Conservation (phyloP, 2,888 invertebrate species). For the Eurois occulta region DNA sequence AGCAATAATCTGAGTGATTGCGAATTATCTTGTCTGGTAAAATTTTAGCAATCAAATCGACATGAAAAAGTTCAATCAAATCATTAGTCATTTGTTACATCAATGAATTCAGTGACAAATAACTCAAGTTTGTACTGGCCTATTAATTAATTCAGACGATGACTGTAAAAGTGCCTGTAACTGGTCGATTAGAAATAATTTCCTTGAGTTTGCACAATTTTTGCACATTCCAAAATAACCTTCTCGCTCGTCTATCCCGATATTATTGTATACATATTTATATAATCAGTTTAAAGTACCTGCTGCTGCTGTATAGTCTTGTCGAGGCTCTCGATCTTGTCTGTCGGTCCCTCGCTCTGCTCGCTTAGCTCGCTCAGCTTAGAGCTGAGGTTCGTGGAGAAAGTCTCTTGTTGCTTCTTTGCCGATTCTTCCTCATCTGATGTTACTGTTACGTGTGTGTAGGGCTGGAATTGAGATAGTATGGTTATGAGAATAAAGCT, state of each 20-base stretch:
- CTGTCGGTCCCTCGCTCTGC: conserved; percentile 80
- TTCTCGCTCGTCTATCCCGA: conserved; percentile 1
- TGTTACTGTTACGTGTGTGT: conserved; percentile 93
- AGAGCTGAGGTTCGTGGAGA: conserved; percentile 89
- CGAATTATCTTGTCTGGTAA: not conserved
- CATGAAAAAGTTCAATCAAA: not conserved
- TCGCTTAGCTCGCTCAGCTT: conserved; percentile 89
- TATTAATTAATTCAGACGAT: not conserved
- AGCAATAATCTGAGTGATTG: conserved; percentile 5
- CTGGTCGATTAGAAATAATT: not conserved
- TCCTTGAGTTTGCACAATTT: not conserved
- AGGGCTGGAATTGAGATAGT: conserved; percentile 87
- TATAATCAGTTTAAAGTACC: conserved; percentile 76
- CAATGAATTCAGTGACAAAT: not conserved
- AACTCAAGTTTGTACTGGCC: not conserved
- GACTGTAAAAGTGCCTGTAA: not conserved
- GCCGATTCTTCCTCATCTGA: conserved; percentile 95
- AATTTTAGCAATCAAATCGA: conserved; percentile 12
- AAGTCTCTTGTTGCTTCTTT: conserved; percentile 87
- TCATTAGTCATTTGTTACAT: conserved; percentile 10
- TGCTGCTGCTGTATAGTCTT: conserved; percentile 92
- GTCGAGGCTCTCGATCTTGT: conserved; percentile 91
- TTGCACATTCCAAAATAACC: conserved; percentile 29
- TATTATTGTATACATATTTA: conserved; percentile 5
- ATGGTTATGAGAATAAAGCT: conserved; percentile 28